Percentiles rank a stretch among this genome's conserved stretches.
phyloP scores from a whole-genome alignment of 1,140 invertebrate species.

The Tribolium madens region DNA sequence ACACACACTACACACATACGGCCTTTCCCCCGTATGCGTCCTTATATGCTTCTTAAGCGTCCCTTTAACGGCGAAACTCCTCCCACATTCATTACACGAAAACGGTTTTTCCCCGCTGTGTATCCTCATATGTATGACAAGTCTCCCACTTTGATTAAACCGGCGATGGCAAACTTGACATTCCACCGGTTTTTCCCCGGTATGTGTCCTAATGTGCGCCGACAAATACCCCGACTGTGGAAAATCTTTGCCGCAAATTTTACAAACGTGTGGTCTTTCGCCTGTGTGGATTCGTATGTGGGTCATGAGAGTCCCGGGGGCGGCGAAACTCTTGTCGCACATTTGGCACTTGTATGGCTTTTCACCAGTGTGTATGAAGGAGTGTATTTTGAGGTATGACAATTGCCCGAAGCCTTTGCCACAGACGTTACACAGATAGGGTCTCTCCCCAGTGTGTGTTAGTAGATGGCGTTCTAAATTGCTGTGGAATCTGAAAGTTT shows the following conservation, averaged over 20 bases:
- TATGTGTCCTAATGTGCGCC: conserved; percentile 67
- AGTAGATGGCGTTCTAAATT: conserved; percentile 72
- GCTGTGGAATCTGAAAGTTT: conserved; percentile 56
- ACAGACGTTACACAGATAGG: conserved; percentile 82
- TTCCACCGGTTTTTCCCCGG: conserved; percentile 68
- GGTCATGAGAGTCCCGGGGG: conserved; percentile 55
- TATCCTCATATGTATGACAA: conserved; percentile 65
- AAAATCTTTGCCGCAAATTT: conserved; percentile 58
- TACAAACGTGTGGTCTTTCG: conserved; percentile 68
- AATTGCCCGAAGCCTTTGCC: conserved; percentile 77
- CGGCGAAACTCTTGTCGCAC: conserved; percentile 61
- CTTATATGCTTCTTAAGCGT: conserved; percentile 70
- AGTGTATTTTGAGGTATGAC: conserved; percentile 74
- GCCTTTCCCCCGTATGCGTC: conserved; percentile 78
- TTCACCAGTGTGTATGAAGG: conserved; percentile 63
- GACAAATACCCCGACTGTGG: conserved; percentile 63
- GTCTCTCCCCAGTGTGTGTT: conserved; percentile 78
- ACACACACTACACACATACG: conserved; percentile 53
- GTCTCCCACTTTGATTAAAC: conserved; percentile 66
- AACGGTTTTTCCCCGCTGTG: conserved; percentile 63
- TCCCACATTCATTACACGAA: conserved; percentile 64
- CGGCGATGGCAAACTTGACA: conserved; percentile 70
- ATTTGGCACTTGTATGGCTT: conserved; percentile 64
- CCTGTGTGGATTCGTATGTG: conserved; percentile 61
- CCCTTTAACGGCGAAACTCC: conserved; percentile 74